Evolutionary conservation across 2,888 invertebrate species (phyloP).

Genomic region (Spodoptera littoralis): DNA sequence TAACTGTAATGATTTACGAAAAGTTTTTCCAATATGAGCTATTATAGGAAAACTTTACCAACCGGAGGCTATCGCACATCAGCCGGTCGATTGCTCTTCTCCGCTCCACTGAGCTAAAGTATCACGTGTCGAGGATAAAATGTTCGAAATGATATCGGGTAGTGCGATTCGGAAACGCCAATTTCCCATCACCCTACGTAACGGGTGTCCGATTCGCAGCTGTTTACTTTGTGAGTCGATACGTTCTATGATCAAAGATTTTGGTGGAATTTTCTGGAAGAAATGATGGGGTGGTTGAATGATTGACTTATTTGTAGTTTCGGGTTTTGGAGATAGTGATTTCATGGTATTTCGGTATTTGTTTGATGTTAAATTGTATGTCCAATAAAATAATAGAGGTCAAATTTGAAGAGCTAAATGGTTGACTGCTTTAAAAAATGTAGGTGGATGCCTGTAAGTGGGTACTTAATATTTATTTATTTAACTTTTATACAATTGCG

Average conservation of each 20-base stretch:
- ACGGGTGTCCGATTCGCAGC: constrained; percentile 46
- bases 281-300: background rate
- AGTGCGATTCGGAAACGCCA: constrained; percentile 41
- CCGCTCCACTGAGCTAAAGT: constrained; percentile 49
- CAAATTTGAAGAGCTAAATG: too few relatives aligned
- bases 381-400: too few relatives aligned
- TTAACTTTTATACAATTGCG: too few relatives aligned
- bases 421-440: too few relatives aligned
- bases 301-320: too few relatives aligned
- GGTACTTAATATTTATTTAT: too few relatives aligned
- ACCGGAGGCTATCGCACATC: constrained; percentile 30
- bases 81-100: constrained; percentile 37
- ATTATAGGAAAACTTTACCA: constrained; percentile 22
- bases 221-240: constrained; percentile 26
- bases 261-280: background rate
- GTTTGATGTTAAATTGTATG: too few relatives aligned
- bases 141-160: constrained; percentile 29
- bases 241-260: background rate
- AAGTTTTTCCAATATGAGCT: constrained; percentile 7
- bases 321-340: too few relatives aligned
- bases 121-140: constrained; percentile 41
- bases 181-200: constrained; percentile 50
- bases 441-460: too few relatives aligned
- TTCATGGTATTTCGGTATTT: too few relatives aligned
- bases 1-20: background rate